phyloP scores from a whole-genome alignment of 2,797 vertebrate genomes.

The Spinibarbus caldwelli region DNA sequence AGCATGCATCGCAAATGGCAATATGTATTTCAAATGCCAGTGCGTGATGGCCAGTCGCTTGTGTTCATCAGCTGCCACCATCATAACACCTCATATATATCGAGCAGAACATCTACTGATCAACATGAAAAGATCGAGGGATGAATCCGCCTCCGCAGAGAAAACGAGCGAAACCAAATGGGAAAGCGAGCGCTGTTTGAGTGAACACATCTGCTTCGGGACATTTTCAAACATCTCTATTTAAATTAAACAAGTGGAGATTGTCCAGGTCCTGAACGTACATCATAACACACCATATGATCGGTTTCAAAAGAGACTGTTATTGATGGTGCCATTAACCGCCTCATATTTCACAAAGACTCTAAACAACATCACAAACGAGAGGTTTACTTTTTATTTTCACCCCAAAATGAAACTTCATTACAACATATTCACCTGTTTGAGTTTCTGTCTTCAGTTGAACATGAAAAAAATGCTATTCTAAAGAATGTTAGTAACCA shows the following conservation, averaged over 20 bases:
- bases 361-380: slow-evolving; percentile 6
- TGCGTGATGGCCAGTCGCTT: slow-evolving; percentile 66
- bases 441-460: background rate
- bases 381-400: background rate
- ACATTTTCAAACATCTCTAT: slow-evolving; percentile 57
- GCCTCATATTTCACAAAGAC: slow-evolving; percentile 41
- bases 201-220: slow-evolving; percentile 52
- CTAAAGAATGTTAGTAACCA: background rate
- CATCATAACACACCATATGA: slow-evolving; percentile 7
- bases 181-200: slow-evolving; percentile 28
- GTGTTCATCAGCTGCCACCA: slow-evolving; percentile 73
- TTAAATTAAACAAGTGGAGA: slow-evolving; percentile 55
- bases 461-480: background rate
- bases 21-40: slow-evolving; percentile 47
- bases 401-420: background rate
- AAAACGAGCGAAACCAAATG: background rate
- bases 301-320: slow-evolving; percentile 16
- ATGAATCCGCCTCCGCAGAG: slow-evolving; percentile 47
- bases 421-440: background rate
- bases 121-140: slow-evolving; percentile 68
- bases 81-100: slow-evolving; percentile 67
- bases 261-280: slow-evolving; percentile 50
- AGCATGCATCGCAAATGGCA: slow-evolving; percentile 35
- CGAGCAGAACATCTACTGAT: slow-evolving; percentile 68
- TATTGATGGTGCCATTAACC: slow-evolving; percentile 17